Percentiles rank a stretch among this genome's conserved stretches.
phyloP scores from a whole-genome alignment of 2,113 vertebrate species.

The Prinia subflava region DNA sequence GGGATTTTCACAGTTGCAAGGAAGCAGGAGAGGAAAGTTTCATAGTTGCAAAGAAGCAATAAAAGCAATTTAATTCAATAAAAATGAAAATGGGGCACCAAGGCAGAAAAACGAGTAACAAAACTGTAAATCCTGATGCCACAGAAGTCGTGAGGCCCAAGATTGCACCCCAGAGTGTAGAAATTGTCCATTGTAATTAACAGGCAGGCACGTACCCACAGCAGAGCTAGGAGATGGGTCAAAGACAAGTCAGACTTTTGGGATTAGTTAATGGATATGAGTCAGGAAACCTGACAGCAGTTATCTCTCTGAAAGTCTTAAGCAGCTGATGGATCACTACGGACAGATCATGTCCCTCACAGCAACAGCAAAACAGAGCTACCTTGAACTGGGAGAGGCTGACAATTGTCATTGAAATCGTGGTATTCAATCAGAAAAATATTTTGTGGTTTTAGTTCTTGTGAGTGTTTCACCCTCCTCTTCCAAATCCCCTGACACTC shows the following conservation, averaged over 20 bases:
- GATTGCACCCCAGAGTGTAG: background rate
- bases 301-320: background rate
- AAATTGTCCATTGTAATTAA: background rate
- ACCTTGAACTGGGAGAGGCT: background rate
- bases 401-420: background rate
- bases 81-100: background rate
- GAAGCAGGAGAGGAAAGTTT: too few species aligned
- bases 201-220: background rate
- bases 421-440: background rate
- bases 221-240: background rate
- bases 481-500: background rate
- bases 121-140: background rate
- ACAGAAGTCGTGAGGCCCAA: fast-evolving
- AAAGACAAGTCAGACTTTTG: background rate
- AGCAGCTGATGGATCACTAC: background rate
- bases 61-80: background rate
- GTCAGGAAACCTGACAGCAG: background rate
- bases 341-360: background rate
- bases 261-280: background rate
- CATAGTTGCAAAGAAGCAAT: background rate
- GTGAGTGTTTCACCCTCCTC: background rate
- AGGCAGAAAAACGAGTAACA: background rate
- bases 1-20: too few species aligned
- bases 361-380: background rate
- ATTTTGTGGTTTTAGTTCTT: background rate